Conservation (phyloP, 1,140 invertebrate species). For the Drosophila varians region DNA sequence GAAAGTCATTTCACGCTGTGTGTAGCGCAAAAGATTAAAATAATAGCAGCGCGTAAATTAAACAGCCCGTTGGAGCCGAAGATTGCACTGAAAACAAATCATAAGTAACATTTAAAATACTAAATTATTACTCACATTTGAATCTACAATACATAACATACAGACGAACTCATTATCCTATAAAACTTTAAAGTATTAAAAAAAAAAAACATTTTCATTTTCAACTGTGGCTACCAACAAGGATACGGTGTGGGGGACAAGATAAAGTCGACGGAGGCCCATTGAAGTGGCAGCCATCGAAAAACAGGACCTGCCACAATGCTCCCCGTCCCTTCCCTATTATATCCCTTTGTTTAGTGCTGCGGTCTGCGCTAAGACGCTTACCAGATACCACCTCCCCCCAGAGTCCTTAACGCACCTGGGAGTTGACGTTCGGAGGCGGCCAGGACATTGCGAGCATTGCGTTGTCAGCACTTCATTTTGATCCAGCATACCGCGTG, state of each 20-base stretch:
- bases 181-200: no score
- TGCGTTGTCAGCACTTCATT: constrained; percentile 79
- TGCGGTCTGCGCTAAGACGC: constrained; percentile 69
- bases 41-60: constrained; percentile 82
- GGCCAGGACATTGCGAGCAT: constrained; percentile 50
- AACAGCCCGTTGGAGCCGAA: constrained; percentile 62
- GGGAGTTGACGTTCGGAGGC: constrained; percentile 21
- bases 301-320: constrained; percentile 37
- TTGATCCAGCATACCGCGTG: constrained; percentile 75
- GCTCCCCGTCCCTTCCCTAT: not conserved
- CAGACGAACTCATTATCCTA: no score
- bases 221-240: no score
- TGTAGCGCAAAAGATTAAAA: constrained; percentile 81
- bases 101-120: no score
- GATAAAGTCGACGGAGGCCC: constrained; percentile 14
- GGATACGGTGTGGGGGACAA: not conserved
- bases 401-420: constrained; percentile 2
- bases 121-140: no score
- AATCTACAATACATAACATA: no score
- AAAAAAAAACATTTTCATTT: not conserved
- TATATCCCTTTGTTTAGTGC: constrained; percentile 65
- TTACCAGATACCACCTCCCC: constrained; percentile 48
- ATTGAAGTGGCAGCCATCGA: constrained; percentile 43
- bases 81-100: not conserved
- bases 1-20: constrained; percentile 81